Evolutionary conservation across 2,113 vertebrate genomes (phyloP), one percentile per base, ranked within the genome.

Genomic region (Talpa occidentalis): DNA sequence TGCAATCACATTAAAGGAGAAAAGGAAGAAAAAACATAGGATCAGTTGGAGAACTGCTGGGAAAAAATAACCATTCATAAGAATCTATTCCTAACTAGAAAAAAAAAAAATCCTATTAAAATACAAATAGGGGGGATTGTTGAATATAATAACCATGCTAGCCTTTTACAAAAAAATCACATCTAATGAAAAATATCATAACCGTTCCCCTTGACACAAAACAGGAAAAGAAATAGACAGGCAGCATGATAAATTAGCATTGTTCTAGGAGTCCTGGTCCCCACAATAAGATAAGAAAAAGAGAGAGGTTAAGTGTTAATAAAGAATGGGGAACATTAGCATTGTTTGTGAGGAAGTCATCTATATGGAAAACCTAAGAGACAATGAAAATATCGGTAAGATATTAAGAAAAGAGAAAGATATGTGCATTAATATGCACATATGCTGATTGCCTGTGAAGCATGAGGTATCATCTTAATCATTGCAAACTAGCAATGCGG

Each of bases 321-420:
- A 78, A 77, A 52, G 3, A 70, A 56, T 47, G 6, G 6, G 26
- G 19, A 81, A 76, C 67, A 42, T 54, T 49, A 24, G 24, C 7
- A 0, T 2, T 30, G 22, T 44, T 70, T 88, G 56, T 32, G 44
- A 74, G 60, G 37, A 87, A 66, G 9, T 42, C 59, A 49, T 72
- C 60, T 37, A 83, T 74, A 52, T 64, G 28, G 40, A 79, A 84
- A 90, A 88, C 47, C 28, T 78, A 72, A 60, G 35, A 66, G 24
- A 88, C 78, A 83, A 56, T n/a, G 62, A 32, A 70, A 87, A 59
- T 21, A 52, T 7, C 21, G 35, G 11, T 62, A 42, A 88, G 19
- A 66, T 62, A 74, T 10, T 81, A 67, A 84, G 26, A 77, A 81
- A 69, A 94, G 17, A 93, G 52, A 90, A 92, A 76, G 30, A 22